Conservation (phyloP, 2,888 invertebrate species). For the Dyspetes luteomarginatus region DNA sequence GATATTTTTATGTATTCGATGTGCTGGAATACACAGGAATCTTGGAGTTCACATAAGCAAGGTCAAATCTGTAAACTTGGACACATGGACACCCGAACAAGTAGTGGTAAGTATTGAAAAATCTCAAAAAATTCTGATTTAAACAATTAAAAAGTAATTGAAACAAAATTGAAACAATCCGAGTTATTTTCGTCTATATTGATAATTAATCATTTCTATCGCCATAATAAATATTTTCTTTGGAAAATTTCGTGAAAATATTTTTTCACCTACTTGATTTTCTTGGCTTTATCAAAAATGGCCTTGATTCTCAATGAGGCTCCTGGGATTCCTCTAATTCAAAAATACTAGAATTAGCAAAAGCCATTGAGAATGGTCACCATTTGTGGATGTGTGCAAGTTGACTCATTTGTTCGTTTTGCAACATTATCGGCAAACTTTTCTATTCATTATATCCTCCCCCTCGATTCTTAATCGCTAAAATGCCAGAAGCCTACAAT, state of each 20-base stretch:
- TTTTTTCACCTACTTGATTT: neutral
- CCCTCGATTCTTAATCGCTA: neutral
- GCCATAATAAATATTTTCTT: too few species aligned
- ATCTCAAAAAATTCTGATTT: too few species aligned
- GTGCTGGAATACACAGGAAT: slow-evolving; percentile 99
- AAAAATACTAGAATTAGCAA: slow-evolving; percentile 3
- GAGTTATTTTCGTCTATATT: too few species aligned
- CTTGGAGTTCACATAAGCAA: slow-evolving; percentile 99
- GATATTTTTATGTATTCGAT: slow-evolving; percentile 98
- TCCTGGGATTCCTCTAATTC: neutral
- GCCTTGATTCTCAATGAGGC: neutral
- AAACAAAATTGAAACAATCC: too few species aligned
- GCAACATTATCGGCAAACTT: neutral
- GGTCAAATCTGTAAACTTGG: slow-evolving; percentile 99
- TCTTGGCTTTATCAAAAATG: neutral
- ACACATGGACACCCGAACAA: slow-evolving; percentile 99
- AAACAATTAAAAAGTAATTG: too few species aligned
- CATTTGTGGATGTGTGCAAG: neutral
- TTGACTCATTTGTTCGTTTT: slow-evolving; percentile 25
- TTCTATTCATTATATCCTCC: neutral
- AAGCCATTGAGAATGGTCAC: neutral
- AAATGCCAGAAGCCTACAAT: neutral
- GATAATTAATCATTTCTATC: too few species aligned
- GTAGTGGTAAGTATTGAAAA: slow-evolving; percentile 93
- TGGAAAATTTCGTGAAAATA: too few species aligned